Evolutionary conservation across 1,140 invertebrate species (phyloP).

Genomic region (Hyles vespertilio): DNA sequence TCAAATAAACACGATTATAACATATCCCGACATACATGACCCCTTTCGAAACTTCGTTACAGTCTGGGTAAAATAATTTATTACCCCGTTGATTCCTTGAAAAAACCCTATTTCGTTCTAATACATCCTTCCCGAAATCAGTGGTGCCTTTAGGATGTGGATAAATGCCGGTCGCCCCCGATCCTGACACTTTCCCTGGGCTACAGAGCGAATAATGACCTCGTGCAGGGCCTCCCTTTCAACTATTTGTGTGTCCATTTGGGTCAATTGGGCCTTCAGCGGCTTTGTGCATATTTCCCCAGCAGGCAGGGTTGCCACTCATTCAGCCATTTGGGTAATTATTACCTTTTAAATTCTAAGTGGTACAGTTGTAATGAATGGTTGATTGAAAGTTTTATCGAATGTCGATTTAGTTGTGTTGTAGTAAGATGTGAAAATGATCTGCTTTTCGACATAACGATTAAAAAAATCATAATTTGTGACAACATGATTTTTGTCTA

Average conservation of each 20-base stretch:
- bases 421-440: too few species aligned
- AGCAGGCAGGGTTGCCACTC: background rate
- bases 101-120: slow-evolving; percentile 45
- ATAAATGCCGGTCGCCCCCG: slow-evolving; percentile 61
- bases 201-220: slow-evolving; percentile 66
- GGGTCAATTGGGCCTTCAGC: slow-evolving; percentile 63
- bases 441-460: too few species aligned
- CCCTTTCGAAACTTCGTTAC: slow-evolving; percentile 32
- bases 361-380: too few species aligned
- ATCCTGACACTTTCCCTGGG: slow-evolving; percentile 60
- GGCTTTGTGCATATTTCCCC: slow-evolving; percentile 55
- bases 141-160: slow-evolving; percentile 66
- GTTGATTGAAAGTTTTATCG: too few species aligned
- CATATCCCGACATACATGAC: slow-evolving; percentile 4
- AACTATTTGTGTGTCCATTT: slow-evolving; percentile 71
- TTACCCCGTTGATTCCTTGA: slow-evolving; percentile 51
- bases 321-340: too few species aligned
- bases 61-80: slow-evolving; percentile 48
- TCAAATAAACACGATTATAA: too few species aligned
- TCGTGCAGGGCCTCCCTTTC: slow-evolving; percentile 50
- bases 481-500: background rate
- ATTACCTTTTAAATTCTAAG: too few species aligned
- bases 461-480: background rate
- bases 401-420: too few species aligned
- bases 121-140: slow-evolving; percentile 67